phyloP scores from a whole-genome alignment of 2,888 invertebrate genomes.

The Nomada fabriciana region DNA sequence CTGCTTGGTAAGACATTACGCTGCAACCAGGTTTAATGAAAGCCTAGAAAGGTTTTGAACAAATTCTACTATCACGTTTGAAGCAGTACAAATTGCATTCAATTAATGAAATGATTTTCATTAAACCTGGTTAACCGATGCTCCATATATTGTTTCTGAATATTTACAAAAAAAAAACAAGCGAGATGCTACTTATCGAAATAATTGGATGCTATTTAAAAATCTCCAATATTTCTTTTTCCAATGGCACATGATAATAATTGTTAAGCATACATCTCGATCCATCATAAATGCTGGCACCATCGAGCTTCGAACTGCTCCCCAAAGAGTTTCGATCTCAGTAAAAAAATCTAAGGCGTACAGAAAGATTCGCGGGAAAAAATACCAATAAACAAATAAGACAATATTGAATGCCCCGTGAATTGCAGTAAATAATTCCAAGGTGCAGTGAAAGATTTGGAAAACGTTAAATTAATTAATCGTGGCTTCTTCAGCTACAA shows the following conservation, averaged over 20 bases:
- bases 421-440: too few relatives aligned
- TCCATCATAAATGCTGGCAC: slow-evolving; percentile 7
- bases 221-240: neutral
- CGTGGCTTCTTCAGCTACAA: too few relatives aligned
- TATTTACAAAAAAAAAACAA: slow-evolving; percentile 33
- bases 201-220: neutral
- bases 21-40: slow-evolving; percentile 51
- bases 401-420: too few relatives aligned
- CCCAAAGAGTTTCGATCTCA: too few relatives aligned
- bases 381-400: too few relatives aligned
- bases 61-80: neutral
- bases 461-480: too few relatives aligned
- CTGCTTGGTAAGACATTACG: slow-evolving; percentile 77
- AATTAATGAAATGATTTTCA: neutral
- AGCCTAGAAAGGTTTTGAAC: neutral
- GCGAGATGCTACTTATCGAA: slow-evolving; percentile 21
- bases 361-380: too few relatives aligned
- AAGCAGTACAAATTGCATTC: neutral
- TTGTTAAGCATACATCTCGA: slow-evolving; percentile 33
- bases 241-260: too few relatives aligned
- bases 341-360: too few relatives aligned
- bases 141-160: slow-evolving; percentile 56
- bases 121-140: slow-evolving; percentile 47
- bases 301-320: slow-evolving; percentile 11
- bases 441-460: too few relatives aligned